Percentiles rank a stretch among this genome's conserved stretches.
Conservation (phyloP, 2,888 invertebrate genomes). For the Phrixothrix hirtus region DNA sequence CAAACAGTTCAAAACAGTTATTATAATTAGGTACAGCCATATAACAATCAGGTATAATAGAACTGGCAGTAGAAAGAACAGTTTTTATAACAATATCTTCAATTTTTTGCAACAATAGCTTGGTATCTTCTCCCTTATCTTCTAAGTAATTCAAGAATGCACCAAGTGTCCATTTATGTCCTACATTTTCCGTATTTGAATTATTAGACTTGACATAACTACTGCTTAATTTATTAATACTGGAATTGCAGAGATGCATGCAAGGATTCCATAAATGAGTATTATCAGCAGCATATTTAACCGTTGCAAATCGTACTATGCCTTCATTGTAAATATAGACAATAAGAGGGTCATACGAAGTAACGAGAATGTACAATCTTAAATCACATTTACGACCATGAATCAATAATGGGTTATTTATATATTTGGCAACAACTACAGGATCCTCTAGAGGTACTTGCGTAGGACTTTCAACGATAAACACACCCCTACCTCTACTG, state of each 20-base stretch:
- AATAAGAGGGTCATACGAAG: slow-evolving; percentile 91
- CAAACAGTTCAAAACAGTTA: slow-evolving; percentile 92
- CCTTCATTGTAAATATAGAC: slow-evolving; percentile 97
- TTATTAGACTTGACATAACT: slow-evolving; percentile 89
- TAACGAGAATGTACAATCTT: slow-evolving; percentile 90
- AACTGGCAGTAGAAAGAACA: slow-evolving; percentile 85
- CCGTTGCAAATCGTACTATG: slow-evolving; percentile 91
- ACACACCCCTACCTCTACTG: slow-evolving; percentile 81
- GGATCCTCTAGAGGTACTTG: slow-evolving; percentile 91
- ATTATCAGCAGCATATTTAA: slow-evolving; percentile 88
- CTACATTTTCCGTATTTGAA: slow-evolving; percentile 91
- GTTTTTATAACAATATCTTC: slow-evolving; percentile 95
- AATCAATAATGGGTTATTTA: slow-evolving; percentile 82
- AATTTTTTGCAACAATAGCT: slow-evolving; percentile 85
- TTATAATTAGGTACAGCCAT: slow-evolving; percentile 87
- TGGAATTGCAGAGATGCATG: slow-evolving; percentile 98
- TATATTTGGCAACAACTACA: slow-evolving; percentile 87
- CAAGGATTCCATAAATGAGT: slow-evolving; percentile 94
- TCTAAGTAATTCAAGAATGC: slow-evolving; percentile 88
- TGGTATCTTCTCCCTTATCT: slow-evolving; percentile 82
- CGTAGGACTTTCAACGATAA: slow-evolving; percentile 55
- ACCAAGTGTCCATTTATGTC: slow-evolving; percentile 96
- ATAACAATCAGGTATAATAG: slow-evolving; percentile 85
- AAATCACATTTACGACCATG: slow-evolving; percentile 97
- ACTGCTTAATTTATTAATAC: slow-evolving; percentile 95